Percentiles rank a stretch among this genome's conserved stretches.
Conservation (phyloP, 2,113 vertebrate species). For the Neodon shergylaensis region DNA sequence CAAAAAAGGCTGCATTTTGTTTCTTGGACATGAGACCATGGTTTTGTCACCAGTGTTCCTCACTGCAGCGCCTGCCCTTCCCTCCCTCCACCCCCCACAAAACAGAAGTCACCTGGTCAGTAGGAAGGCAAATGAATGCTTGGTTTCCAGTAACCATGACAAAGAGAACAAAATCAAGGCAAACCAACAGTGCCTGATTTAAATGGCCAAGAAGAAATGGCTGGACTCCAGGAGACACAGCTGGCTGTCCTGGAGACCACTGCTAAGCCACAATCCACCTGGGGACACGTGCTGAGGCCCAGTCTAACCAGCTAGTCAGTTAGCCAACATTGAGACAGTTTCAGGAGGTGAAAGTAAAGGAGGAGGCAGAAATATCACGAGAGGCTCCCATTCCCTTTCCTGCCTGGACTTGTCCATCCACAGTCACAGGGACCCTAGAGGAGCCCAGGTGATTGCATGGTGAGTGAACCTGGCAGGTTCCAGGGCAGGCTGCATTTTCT, state of each 20-base stretch:
- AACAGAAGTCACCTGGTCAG: background rate
- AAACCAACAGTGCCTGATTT: accelerated
- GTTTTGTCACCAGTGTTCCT: accelerated
- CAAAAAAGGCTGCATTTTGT: background rate
- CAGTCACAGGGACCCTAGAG: no score
- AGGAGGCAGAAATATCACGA: accelerated
- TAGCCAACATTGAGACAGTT: accelerated
- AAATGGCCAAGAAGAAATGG: no score
- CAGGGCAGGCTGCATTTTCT: background rate
- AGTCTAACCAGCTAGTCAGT: accelerated
- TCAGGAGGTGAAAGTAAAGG: accelerated
- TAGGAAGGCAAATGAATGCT: background rate
- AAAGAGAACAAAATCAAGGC: background rate
- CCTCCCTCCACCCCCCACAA: no score
- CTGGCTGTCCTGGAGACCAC: background rate
- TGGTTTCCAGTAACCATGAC: background rate
- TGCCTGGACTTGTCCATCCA: background rate
- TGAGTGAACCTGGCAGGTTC: no score
- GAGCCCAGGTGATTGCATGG: accelerated
- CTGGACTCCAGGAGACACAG: background rate
- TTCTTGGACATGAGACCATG: background rate
- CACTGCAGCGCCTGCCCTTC: accelerated
- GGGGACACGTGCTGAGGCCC: background rate
- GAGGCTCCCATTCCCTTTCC: background rate
- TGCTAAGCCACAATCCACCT: background rate